Evolutionary conservation across 1,140 invertebrate species (phyloP).

Genomic region (Luehdorfia chinensis): DNA sequence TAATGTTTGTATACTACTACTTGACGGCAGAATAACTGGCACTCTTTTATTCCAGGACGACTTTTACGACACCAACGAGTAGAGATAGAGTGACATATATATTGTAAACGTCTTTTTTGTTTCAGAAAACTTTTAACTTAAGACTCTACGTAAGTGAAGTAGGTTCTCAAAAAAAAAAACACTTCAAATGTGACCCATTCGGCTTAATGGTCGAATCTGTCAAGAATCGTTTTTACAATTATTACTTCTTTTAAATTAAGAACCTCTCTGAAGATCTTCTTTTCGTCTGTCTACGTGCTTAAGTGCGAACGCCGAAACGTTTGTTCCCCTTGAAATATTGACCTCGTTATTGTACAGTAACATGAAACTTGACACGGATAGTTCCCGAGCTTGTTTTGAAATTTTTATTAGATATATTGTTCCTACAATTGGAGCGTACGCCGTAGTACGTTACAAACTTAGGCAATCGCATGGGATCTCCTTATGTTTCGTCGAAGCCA

Average conservation of each 20-base stretch:
- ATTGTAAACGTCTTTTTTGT: no score
- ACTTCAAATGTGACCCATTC: no score
- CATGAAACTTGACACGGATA: not conserved
- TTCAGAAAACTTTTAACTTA: no score
- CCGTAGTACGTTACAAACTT: slow-evolving; percentile 70
- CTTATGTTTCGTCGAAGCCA: slow-evolving; percentile 70
- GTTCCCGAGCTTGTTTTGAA: not conserved
- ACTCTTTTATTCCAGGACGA: no score
- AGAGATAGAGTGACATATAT: no score
- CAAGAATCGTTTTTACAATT: not conserved
- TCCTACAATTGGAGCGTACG: slow-evolving; percentile 52
- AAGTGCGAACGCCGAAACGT: slow-evolving; percentile 6
- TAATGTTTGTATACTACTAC: no score
- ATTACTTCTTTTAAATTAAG: slow-evolving; percentile 1
- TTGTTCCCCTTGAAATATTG: slow-evolving; percentile 1
- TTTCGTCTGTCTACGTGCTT: slow-evolving; percentile 2
- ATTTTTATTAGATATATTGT: slow-evolving; percentile 56
- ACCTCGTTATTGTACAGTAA: slow-evolving; percentile 6
- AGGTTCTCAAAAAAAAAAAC: no score
- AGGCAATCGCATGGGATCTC: slow-evolving; percentile 72
- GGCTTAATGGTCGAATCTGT: not conserved
- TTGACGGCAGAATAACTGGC: no score
- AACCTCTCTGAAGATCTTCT: not conserved
- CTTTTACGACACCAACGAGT: no score
- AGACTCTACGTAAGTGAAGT: no score